phyloP scores from a whole-genome alignment of 2,888 invertebrate species.

The Oasisia sp. region DNA sequence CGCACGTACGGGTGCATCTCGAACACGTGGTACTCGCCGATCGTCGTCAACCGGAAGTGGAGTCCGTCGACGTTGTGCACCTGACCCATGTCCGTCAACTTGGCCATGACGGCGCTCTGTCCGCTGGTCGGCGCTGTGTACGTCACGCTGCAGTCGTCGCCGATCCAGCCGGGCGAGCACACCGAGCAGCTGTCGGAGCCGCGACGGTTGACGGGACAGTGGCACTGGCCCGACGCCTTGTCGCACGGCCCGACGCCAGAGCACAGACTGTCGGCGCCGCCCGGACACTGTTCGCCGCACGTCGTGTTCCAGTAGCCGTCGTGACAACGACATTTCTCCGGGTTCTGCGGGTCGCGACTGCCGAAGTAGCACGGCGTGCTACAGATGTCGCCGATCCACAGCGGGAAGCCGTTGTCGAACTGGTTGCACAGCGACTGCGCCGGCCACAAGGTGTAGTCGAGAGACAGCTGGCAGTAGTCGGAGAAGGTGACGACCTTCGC shows the following conservation, averaged over 20 bases:
- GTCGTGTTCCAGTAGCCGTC: slow-evolving; percentile 41
- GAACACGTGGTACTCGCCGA: slow-evolving; percentile 45
- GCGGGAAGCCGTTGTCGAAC: slow-evolving; percentile 27
- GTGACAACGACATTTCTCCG: slow-evolving; percentile 31
- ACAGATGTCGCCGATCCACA: slow-evolving; percentile 35
- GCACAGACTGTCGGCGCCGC: slow-evolving; percentile 46
- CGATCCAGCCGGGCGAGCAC: slow-evolving; percentile 48
- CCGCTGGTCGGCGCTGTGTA: slow-evolving; percentile 17
- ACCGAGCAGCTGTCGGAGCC: slow-evolving; percentile 43
- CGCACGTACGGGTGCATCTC: slow-evolving; percentile 42
- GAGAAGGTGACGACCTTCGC: slow-evolving; percentile 41
- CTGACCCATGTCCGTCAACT: slow-evolving; percentile 42
- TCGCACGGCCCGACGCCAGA: slow-evolving; percentile 50
- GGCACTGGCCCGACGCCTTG: slow-evolving; percentile 42
- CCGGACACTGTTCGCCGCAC: slow-evolving; percentile 49
- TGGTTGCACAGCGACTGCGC: slow-evolving; percentile 43
- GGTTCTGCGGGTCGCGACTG: background rate
- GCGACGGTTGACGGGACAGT: slow-evolving; percentile 46
- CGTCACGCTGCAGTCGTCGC: slow-evolving; percentile 45
- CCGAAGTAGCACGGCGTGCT: slow-evolving; percentile 35
- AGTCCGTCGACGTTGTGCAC: slow-evolving; percentile 46
- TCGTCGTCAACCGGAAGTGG: slow-evolving; percentile 38
- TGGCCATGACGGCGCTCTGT: slow-evolving; percentile 28
- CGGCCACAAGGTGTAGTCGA: slow-evolving; percentile 39
- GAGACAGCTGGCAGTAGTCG: slow-evolving; percentile 43